Base-by-base conservation (phyloP, 2,797 vertebrate genomes). In the Tenualosa ilisha region DNA sequence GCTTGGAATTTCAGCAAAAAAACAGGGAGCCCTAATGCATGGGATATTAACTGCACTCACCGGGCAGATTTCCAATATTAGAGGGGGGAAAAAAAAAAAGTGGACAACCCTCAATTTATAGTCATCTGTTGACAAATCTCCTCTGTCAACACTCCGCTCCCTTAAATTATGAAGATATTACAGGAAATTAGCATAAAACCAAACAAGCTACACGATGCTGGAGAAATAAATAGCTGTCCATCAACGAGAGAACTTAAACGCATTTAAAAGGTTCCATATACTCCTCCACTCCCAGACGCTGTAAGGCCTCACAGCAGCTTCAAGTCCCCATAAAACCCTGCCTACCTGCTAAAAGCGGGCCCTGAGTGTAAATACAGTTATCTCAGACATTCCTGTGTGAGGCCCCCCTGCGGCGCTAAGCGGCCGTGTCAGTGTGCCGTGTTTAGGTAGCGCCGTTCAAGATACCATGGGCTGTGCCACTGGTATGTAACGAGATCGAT, bases 11-110 rank as follows among this genome's bases (percentile, higher is more conserved):
- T 40, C 68, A 75, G 63, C 2, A 20, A 20, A 56, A 20, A 56
- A 68, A 65, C 86, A 53, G 83, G 75, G n/a, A 54, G 81, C 84
- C 88, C 68, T 75, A 75, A 87, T 79, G 84, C 83, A 59, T 59
- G 65, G 84, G 63, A 90, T 88, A 87, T 90, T 89, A 90, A 87
- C 85, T 87, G 79, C 83, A 83, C 81, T 43, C 85, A 88, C 89
- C 87, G 56, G 85, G 86, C 88, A 86, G 26, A 81, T 81, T 75
- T 82, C 86, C 89, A 89, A 81, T 81, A 86, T 83, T 83, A 46
- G 5, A 87, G 65, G 17, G 59, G 26, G 61, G 37, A 50, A 82
- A 65, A 82, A 82, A 88, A 90, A 85, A 81, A 82, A 82, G 68
- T 85, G 65, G 84, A 84, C 53, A 84, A 84, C 81, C 85, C 81